Evolutionary conservation across 1,140 invertebrate species (phyloP), one percentile per base, ranked within the genome.

Genomic region (Arion vulgaris): DNA sequence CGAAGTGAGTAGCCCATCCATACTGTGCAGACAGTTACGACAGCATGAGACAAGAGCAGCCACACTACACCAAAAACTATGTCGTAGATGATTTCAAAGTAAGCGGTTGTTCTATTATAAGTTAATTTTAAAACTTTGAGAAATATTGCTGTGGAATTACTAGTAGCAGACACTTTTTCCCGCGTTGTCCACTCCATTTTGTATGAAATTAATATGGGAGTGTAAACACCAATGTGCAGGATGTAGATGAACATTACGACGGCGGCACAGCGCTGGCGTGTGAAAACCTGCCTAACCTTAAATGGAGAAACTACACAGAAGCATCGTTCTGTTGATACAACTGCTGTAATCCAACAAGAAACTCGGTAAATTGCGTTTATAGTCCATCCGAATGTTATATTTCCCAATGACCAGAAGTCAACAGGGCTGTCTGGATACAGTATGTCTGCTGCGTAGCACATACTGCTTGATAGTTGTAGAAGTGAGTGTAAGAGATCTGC

Each of bases 301-400:
- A 75, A 75, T 9, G 73, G 73, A 36, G 0, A 75, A 15, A 75
- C 73, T 15, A 75, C 73, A 32, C 73, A 75, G 45, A 75, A 4
- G n/a, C 73, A 75, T 51, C 73, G 1, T 32, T 75, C 73, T 34
- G 53, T 34, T 9, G 73, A 45, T 13, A 75, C 23, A 0, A 75
- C 5, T 26, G 73, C 41, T 19, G 73, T 75, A n/a, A 75, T 49
- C 73, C 73, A 51, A 36, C 41, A 75, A 2, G 73, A 75, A 17
- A 75, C 32, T 2, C 1, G n/a, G 45, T 49, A 75, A 0, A 9
- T 34, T 2, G 41, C 73, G 15, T 13, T 28, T 13, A 26, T 13
- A 32, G 28, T 1, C 49, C 41, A 75, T 23, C 73, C 73, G 13
- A 75, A 34, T 15, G 28, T 53, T 28, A 49, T 53, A n/a, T 26